phyloP scores from a whole-genome alignment of 64 coral and sea anemone genomes.

The Platygyra sinensis region DNA sequence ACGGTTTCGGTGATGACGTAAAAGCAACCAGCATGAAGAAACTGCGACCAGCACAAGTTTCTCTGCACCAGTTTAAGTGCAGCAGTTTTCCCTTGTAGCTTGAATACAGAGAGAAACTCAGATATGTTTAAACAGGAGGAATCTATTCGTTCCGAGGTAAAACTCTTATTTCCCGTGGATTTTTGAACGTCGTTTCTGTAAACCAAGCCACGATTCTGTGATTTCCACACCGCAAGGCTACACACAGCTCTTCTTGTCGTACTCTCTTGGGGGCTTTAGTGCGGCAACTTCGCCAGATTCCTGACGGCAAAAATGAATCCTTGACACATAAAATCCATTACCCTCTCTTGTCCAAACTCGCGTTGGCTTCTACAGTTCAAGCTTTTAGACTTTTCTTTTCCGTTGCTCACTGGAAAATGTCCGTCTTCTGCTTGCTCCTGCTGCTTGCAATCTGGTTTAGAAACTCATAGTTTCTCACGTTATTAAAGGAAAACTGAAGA shows the following conservation, averaged over 20 bases:
- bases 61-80: slow-evolving; percentile 33
- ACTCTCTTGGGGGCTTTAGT: slow-evolving; percentile 50
- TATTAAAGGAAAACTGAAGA: slow-evolving; percentile 57
- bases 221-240: slow-evolving; percentile 79
- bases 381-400: not conserved
- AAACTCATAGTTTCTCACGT: slow-evolving; percentile 39
- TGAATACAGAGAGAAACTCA: slow-evolving; percentile 14
- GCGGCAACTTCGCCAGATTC: slow-evolving; percentile 59
- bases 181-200: not conserved
- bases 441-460: too few species aligned
- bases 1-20: slow-evolving; percentile 57
- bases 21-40: slow-evolving; percentile 60
- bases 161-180: not conserved
- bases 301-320: slow-evolving; percentile 68
- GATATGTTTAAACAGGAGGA: not conserved
- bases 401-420: not conserved
- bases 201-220: slow-evolving; percentile 66
- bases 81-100: slow-evolving; percentile 9
- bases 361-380: not conserved
- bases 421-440: not conserved
- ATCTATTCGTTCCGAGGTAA: not conserved
- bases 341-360: not conserved
- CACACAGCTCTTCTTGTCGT: slow-evolving; percentile 9
- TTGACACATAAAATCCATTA: slow-evolving; percentile 20
- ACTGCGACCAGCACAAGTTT: slow-evolving; percentile 11